Conservation (phyloP, 2,113 vertebrate genomes). For the Eulemur macaco region DNA sequence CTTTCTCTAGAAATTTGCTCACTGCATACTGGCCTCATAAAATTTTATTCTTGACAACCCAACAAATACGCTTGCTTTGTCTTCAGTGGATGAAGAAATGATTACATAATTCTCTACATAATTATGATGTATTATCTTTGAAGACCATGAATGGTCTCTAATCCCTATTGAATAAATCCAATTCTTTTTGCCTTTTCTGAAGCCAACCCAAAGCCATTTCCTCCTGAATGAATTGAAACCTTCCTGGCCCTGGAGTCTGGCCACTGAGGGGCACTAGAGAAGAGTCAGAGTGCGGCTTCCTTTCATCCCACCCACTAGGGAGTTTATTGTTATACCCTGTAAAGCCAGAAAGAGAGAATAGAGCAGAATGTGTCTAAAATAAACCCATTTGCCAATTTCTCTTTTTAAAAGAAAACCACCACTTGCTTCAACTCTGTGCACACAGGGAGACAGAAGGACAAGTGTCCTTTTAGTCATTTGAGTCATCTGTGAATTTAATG, state of each 20-base stretch:
- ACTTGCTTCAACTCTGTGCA: neutral
- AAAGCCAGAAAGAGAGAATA: neutral
- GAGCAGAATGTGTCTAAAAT: constrained; percentile 11
- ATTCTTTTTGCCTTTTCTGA: constrained; percentile 35
- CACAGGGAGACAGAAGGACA: constrained; percentile 32
- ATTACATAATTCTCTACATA: neutral
- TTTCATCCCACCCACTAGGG: neutral
- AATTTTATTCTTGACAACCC: neutral
- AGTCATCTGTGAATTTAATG: constrained; percentile 49
- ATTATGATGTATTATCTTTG: neutral
- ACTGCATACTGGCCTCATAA: neutral
- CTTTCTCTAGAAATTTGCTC: neutral
- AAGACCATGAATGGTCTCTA: neutral
- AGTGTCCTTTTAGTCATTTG: constrained; percentile 10
- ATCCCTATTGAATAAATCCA: constrained; percentile 14
- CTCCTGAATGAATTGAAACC: neutral
- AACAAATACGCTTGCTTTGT: neutral
- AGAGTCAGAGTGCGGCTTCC: neutral
- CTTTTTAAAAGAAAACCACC: constrained; percentile 22
- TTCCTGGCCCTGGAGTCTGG: neutral
- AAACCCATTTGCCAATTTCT: constrained; percentile 1
- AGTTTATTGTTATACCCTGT: neutral
- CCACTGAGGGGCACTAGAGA: neutral
- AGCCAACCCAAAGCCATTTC: neutral
- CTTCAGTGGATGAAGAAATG: neutral